These are phyloP conservation scores for Hymenopus coronatus DNA, from an alignment of 2,888 invertebrate genomes.

Conservation along the genomic window DNA sequence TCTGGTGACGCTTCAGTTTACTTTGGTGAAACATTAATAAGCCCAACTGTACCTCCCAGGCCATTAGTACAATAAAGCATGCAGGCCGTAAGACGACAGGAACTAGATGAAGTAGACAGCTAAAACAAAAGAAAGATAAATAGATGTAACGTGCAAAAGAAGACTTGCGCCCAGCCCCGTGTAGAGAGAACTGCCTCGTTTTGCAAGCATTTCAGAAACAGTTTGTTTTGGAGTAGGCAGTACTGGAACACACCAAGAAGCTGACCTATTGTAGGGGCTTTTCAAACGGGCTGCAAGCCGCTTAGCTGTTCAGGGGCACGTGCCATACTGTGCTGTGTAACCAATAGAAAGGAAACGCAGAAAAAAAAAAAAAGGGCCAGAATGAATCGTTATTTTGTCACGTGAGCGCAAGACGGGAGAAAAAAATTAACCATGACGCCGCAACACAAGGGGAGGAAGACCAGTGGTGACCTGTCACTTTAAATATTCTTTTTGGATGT, in stretches of 20 bases:
- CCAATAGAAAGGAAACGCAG: neutral
- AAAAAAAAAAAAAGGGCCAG: neutral
- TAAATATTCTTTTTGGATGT: neutral
- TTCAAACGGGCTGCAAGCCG: neutral
- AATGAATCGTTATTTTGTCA: neutral
- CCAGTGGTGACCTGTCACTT: neutral
- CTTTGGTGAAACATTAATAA: too few species aligned
- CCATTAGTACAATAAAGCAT: too few species aligned
- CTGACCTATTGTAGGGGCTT: neutral
- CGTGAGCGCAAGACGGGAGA: neutral
- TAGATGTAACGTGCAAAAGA: too few species aligned
- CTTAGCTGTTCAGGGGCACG: neutral
- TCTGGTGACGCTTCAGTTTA: too few species aligned
- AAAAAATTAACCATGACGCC: neutral
- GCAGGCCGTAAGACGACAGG: too few species aligned
- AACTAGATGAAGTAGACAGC: too few species aligned
- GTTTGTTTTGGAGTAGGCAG: neutral
- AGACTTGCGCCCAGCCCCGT: too few species aligned
- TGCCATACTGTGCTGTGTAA: neutral
- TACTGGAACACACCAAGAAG: neutral
- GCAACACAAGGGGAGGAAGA: neutral
- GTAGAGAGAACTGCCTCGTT: too few species aligned
- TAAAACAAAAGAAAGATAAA: too few species aligned
- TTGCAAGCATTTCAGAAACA: too few species aligned
- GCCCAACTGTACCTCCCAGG: too few species aligned